Evolutionary conservation across 2,888 invertebrate species (phyloP), one percentile per base, ranked within the genome.

Genomic region (Lasioglossum oenotherae): DNA sequence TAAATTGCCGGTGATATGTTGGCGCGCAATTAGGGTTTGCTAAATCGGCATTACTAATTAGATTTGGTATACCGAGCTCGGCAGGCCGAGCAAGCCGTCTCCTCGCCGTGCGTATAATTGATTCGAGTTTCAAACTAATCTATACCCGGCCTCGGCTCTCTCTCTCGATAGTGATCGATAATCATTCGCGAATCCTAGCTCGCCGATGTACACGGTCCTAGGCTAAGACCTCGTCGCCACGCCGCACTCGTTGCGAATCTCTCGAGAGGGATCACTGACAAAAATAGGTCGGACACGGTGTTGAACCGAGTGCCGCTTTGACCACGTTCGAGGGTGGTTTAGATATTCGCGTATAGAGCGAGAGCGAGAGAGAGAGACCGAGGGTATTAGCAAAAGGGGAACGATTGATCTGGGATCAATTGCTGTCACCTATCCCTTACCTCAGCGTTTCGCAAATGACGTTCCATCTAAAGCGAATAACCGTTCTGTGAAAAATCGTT

Each of bases 41-140:
- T 92, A 92, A 93, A 94, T 93, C 93, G 93, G 92, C 92, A 93
- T 93, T 92, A 92, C 93, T 94, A 94, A 94, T 94, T 94, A 94
- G 93, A 93, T 93, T 92, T 89, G 91, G 91, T 88, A 86, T 85
- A 89, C 89, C 87, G 87, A 81, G 84, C 82, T 80, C 87, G 87
- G 88, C 89, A 83, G 87, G 87, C 88, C 82, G 90, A 81, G 86
- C 87, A 84, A 83, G 82, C 85, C 87, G 81, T 78, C 89, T 84
- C 89, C 88, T 85, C 89, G 75, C 80, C 78, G 89, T 89, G 87
- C 88, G 89, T 90, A 89, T 93, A 94, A 94, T 94, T 94, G 93
- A 94, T 94, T 93, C 87, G 92, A 93, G 93, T 94, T 94, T 92
- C 92, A 92, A 93, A 92, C 92, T 94, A 93, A 94, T 93, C 91